These are phyloP conservation scores for Toxostoma redivivum DNA, from an alignment of 2,113 vertebrate genomes.

Conservation along the genomic window DNA sequence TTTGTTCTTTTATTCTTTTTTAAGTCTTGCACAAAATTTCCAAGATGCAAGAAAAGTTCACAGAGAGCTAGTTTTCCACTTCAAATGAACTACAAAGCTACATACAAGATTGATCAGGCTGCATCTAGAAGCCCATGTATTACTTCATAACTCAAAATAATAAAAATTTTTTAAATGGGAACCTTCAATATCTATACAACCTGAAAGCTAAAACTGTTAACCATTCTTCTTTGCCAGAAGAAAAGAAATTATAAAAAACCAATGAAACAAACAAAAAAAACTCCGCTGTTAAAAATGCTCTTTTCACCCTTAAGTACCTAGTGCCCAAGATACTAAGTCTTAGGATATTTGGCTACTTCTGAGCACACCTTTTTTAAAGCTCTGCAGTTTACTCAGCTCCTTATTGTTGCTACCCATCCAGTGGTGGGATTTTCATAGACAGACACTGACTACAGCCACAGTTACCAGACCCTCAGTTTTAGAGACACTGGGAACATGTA, in stretches of 20 bases:
- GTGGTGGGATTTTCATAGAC: fast-evolving
- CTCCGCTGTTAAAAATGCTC: not conserved
- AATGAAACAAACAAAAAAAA: not conserved
- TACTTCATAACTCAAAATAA: not conserved
- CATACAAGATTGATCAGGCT: not conserved
- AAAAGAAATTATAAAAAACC: not conserved
- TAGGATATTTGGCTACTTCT: not conserved
- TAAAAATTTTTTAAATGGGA: not conserved
- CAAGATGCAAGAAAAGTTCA: not conserved
- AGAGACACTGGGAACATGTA: fast-evolving
- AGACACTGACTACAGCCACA: not conserved
- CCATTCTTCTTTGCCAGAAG: not conserved
- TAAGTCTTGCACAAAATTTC: not conserved
- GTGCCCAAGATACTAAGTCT: not conserved
- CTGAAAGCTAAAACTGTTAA: not conserved
- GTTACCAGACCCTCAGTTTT: fast-evolving
- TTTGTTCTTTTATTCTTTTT: not conserved
- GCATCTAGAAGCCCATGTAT: not conserved
- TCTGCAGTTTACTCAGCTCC: not conserved
- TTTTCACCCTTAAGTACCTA: not conserved
- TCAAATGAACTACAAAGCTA: not conserved
- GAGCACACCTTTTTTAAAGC: not conserved
- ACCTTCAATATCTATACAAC: not conserved
- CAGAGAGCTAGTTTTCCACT: not conserved
- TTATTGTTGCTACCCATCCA: not conserved